phyloP scores from a whole-genome alignment of 2,113 vertebrate species.

The Piaya cayana region DNA sequence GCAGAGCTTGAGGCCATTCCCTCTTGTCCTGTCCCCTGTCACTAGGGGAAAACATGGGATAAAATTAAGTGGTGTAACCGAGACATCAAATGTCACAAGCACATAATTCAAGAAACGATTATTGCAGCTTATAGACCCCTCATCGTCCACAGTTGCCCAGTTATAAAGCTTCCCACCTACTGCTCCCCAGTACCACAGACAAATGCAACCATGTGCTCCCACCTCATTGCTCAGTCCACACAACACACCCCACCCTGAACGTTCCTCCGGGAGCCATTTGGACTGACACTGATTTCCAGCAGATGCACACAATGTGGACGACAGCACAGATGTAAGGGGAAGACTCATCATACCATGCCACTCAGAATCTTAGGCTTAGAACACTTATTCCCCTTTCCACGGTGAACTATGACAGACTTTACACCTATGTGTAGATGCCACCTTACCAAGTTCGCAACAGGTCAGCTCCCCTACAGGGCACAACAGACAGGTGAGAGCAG shows the following conservation, averaged over 20 bases:
- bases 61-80: not conserved
- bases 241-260: not conserved
- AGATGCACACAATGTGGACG: not conserved
- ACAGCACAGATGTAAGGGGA: not conserved
- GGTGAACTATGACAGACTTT: not conserved
- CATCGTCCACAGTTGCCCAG: not conserved
- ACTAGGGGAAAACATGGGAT: not conserved
- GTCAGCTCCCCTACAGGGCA: not conserved
- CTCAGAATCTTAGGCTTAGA: not conserved
- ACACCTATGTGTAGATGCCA: not conserved
- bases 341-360: not conserved
- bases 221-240: not conserved
- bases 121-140: not conserved
- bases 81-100: not conserved
- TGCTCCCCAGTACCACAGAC: not conserved
- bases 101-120: not conserved
- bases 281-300: not conserved
- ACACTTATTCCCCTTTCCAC: not conserved
- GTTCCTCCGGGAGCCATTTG: not conserved
- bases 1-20: too few species aligned
- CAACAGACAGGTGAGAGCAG: not conserved
- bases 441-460: not conserved
- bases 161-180: not conserved
- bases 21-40: too few species aligned
- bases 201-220: not conserved